These are phyloP conservation scores for Agrochola circellaris DNA, from an alignment of 2,888 invertebrate genomes.

Conservation along the genomic window DNA sequence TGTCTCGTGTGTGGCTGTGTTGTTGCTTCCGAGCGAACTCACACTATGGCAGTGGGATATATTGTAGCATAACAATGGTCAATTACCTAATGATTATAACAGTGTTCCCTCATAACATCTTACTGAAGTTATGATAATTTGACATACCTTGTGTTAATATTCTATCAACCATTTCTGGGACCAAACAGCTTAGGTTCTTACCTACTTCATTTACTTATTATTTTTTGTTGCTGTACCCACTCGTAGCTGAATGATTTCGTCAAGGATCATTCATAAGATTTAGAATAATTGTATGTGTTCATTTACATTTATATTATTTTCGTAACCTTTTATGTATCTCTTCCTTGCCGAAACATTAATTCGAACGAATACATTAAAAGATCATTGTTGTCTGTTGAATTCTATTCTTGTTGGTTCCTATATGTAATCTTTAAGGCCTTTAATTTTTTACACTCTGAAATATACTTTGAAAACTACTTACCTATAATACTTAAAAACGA, in stretches of 20 bases:
- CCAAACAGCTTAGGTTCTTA: background rate
- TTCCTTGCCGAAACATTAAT: constrained; percentile 30
- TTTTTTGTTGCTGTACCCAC: constrained; percentile 1
- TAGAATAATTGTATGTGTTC: constrained; percentile 35
- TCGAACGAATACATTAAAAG: constrained; percentile 15
- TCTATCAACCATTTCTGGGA: background rate
- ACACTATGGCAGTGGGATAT: background rate
- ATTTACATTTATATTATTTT: constrained; percentile 59
- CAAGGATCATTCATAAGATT: constrained; percentile 21
- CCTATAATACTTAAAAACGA: too few relatives aligned
- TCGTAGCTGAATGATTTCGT: constrained; percentile 3
- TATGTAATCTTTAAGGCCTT: background rate
- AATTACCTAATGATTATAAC: background rate
- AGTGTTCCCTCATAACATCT: background rate
- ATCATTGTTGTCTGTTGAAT: background rate
- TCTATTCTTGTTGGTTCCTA: background rate
- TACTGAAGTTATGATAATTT: background rate
- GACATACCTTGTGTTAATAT: background rate
- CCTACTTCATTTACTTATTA: background rate
- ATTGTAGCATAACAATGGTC: background rate
- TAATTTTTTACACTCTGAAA: background rate
- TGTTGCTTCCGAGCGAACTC: background rate
- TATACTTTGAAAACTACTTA: background rate
- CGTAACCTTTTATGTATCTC: constrained; percentile 16
- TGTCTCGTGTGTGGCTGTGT: background rate